Evolutionary conservation across 2,113 vertebrate genomes (phyloP).

Genomic region (Platichthys stellatus): DNA sequence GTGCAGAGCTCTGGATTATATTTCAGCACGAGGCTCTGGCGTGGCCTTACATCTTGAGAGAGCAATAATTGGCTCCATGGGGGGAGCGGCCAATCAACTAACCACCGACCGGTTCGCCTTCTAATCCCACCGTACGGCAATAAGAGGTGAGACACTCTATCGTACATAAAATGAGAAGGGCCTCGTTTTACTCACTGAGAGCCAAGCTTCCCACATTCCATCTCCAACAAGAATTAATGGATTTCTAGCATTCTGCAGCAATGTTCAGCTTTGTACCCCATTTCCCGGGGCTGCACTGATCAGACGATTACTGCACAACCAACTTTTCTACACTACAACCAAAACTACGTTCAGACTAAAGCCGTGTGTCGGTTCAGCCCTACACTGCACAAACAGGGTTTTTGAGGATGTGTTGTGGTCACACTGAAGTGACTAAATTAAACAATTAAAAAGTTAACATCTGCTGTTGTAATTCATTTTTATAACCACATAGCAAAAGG

Average conservation of each 20-base stretch:
- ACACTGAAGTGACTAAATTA: neutral
- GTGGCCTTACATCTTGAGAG: conserved; percentile 50
- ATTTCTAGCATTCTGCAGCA: conserved; percentile 42
- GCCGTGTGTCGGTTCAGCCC: neutral
- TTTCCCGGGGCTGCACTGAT: conserved; percentile 24
- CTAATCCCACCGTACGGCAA: conserved; percentile 60
- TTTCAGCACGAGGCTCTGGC: conserved; percentile 67
- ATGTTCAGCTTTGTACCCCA: conserved; percentile 32
- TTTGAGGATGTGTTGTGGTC: neutral
- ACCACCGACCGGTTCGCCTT: conserved; percentile 55
- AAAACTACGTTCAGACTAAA: neutral
- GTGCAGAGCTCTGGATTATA: conserved; percentile 51
- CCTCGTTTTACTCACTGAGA: conserved; percentile 43
- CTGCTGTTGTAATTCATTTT: neutral
- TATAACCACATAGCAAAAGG: too few relatives aligned
- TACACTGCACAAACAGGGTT: neutral
- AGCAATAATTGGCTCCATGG: conserved; percentile 45
- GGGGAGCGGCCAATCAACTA: conserved; percentile 42
- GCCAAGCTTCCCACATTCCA: conserved; percentile 35
- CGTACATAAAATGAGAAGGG: conserved; percentile 61
- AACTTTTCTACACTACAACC: conserved; percentile 18
- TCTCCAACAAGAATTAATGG: conserved; percentile 46
- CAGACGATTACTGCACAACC: conserved; percentile 42
- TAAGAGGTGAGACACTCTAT: conserved; percentile 70
- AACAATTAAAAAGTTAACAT: neutral